Conservation (phyloP, 2,113 vertebrate species). For the Indri indri region DNA sequence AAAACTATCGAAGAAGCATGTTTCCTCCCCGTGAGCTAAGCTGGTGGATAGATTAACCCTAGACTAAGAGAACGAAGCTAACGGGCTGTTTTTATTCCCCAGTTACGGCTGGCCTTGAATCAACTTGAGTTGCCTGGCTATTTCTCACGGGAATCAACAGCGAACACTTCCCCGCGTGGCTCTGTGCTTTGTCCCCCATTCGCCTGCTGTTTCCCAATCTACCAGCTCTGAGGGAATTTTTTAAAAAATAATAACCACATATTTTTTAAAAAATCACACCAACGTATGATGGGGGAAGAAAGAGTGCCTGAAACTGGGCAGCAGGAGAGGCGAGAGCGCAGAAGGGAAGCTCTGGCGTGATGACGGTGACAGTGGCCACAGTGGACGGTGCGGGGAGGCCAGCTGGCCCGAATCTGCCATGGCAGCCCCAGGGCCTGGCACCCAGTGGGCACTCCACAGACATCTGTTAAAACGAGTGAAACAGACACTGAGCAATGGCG, state of each 20-base stretch:
- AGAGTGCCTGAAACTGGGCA: background rate
- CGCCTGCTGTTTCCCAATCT: background rate
- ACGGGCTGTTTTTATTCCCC: constrained; percentile 62
- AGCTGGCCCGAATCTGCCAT: background rate
- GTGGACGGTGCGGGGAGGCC: background rate
- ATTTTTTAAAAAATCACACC: background rate
- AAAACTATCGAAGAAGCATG: constrained; percentile 78
- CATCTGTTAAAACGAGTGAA: background rate
- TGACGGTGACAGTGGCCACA: background rate
- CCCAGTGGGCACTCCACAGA: background rate
- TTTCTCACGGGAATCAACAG: constrained; percentile 60
- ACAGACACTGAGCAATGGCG: background rate
- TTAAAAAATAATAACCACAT: background rate
- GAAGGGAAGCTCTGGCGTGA: background rate
- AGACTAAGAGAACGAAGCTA: constrained; percentile 78
- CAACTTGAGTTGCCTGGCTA: constrained; percentile 68
- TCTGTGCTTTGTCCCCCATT: background rate
- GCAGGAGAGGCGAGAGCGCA: background rate
- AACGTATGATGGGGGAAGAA: background rate
- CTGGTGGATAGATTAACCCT: constrained; percentile 83
- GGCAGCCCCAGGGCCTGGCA: too few species aligned
- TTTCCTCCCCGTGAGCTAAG: constrained; percentile 75
- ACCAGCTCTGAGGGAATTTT: background rate
- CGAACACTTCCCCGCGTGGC: background rate
- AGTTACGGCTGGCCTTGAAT: constrained; percentile 73